These are phyloP conservation scores for Melanchra persicariae DNA, from an alignment of 2,888 invertebrate species.

Conservation along the genomic window DNA sequence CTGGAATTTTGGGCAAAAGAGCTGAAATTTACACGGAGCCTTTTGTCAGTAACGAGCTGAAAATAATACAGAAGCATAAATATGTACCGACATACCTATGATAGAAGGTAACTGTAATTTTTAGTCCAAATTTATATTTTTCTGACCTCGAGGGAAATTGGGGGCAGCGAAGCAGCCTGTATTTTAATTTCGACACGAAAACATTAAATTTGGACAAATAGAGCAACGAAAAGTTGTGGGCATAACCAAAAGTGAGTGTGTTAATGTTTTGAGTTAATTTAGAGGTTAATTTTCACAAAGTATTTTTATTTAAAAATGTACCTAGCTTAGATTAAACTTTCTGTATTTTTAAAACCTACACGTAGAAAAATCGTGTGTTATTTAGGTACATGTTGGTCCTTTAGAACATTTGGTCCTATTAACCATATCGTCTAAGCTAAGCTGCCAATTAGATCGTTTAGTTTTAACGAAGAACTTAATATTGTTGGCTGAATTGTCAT, in stretches of 20 bases:
- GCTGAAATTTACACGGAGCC: slow-evolving; percentile 36
- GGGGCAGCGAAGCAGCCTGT: slow-evolving; percentile 11
- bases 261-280: background rate
- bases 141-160: slow-evolving; percentile 60
- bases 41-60: slow-evolving; percentile 48
- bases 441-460: background rate
- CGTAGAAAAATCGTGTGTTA: no score
- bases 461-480: background rate
- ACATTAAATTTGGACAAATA: slow-evolving; percentile 46
- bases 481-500: no score
- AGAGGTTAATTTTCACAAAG: background rate
- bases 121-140: slow-evolving; percentile 47
- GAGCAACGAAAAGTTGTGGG: slow-evolving; percentile 11
- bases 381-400: no score
- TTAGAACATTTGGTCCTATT: background rate
- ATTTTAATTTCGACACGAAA: slow-evolving; percentile 57
- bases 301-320: background rate
- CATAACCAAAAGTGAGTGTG: background rate
- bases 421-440: background rate
- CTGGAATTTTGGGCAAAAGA: slow-evolving; percentile 48
- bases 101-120: slow-evolving; percentile 34
- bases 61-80: slow-evolving; percentile 44
- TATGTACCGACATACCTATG: slow-evolving; percentile 42
- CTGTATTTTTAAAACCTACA: background rate
- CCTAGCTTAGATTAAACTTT: background rate